Conservation (phyloP, 1,140 invertebrate genomes). For the Drosophila nannoptera region DNA sequence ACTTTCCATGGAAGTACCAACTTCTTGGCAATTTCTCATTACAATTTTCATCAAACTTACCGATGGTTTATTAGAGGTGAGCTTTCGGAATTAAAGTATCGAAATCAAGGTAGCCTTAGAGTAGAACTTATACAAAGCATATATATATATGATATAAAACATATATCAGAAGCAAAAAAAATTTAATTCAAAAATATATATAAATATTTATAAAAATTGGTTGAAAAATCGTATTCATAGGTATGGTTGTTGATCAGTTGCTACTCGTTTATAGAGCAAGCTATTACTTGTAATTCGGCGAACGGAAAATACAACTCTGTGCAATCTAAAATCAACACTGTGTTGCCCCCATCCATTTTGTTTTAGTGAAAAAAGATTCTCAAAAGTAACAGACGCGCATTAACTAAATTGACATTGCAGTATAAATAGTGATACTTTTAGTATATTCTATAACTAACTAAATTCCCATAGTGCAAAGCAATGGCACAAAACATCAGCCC, state of each 20-base stretch:
- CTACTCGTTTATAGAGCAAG: slow-evolving; percentile 11
- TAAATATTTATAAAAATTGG: not conserved
- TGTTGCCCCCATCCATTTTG: slow-evolving; percentile 72
- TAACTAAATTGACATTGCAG: slow-evolving; percentile 60
- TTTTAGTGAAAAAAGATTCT: slow-evolving; percentile 70
- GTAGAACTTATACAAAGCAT: too few relatives aligned
- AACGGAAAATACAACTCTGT: slow-evolving; percentile 57
- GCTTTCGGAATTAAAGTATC: slow-evolving; percentile 4
- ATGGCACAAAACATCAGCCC: slow-evolving; percentile 93
- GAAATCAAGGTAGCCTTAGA: not conserved
- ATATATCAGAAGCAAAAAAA: not conserved
- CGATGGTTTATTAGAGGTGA: slow-evolving; percentile 25
- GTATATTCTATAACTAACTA: slow-evolving; percentile 33
- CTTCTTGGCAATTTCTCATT: not conserved
- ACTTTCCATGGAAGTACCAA: not conserved
- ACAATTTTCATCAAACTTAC: not conserved
- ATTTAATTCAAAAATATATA: not conserved
- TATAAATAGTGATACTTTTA: slow-evolving; percentile 44
- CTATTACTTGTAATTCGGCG: slow-evolving; percentile 29
- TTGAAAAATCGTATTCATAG: not conserved
- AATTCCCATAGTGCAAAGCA: slow-evolving; percentile 49
- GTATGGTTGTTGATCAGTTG: not conserved
- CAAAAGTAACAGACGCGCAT: slow-evolving; percentile 59
- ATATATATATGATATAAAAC: not conserved
- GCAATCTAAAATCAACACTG: slow-evolving; percentile 56